phyloP scores from a whole-genome alignment of 2,888 invertebrate species.

The Cosmia pyralina region DNA sequence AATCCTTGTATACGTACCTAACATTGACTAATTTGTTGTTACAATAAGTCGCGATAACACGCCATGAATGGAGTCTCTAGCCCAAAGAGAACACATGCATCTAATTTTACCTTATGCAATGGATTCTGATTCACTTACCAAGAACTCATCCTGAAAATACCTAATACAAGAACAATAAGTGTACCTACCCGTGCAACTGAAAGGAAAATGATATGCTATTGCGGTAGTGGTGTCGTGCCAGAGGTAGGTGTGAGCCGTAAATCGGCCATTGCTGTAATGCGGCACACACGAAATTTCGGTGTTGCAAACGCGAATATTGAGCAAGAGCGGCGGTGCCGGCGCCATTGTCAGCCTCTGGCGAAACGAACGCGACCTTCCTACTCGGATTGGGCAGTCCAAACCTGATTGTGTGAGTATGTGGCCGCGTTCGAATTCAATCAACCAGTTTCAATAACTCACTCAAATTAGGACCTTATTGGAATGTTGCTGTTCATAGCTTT shows the following conservation, averaged over 20 bases:
- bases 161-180: slow-evolving; percentile 10
- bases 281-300: slow-evolving; percentile 88
- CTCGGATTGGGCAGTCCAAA: slow-evolving; percentile 86
- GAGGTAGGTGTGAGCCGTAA: slow-evolving; percentile 68
- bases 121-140: slow-evolving; percentile 52
- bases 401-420: slow-evolving; percentile 80
- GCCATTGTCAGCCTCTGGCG: slow-evolving; percentile 88
- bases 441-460: slow-evolving; percentile 59
- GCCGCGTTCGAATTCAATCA: slow-evolving; percentile 65
- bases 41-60: slow-evolving; percentile 58
- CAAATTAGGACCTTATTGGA: slow-evolving; percentile 45
- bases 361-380: slow-evolving; percentile 87
- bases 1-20: slow-evolving; percentile 56
- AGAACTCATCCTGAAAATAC: slow-evolving; percentile 48
- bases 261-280: slow-evolving; percentile 82
- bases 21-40: slow-evolving; percentile 67
- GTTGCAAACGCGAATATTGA: slow-evolving; percentile 86
- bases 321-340: slow-evolving; percentile 82
- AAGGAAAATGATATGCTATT: slow-evolving; percentile 50
- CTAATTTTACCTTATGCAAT: slow-evolving; percentile 59
- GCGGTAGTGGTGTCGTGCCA: slow-evolving; percentile 57
- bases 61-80: slow-evolving; percentile 62
- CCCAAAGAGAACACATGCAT: slow-evolving; percentile 26
- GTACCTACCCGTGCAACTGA: slow-evolving; percentile 12
- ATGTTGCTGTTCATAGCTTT: slow-evolving; percentile 31